phyloP scores from a whole-genome alignment of 2,888 invertebrate species.

The Caenorhabditis doughertyi region DNA sequence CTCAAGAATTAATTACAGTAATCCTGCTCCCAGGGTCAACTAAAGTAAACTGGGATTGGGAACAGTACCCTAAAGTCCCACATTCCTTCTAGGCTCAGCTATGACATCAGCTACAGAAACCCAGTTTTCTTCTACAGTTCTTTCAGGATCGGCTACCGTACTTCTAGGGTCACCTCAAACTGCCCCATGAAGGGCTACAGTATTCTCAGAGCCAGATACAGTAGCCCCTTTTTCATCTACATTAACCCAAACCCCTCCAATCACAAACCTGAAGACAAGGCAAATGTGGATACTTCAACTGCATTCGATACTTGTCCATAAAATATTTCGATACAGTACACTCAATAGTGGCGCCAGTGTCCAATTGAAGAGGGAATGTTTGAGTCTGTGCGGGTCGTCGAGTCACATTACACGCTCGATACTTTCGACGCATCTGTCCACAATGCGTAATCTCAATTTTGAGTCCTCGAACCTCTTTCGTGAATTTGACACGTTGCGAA shows the following conservation, averaged over 20 bases:
- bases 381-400: slow-evolving; percentile 99
- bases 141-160: no score
- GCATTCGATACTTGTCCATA: slow-evolving; percentile 93
- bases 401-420: slow-evolving; percentile 99
- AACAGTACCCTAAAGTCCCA: no score
- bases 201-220: no score
- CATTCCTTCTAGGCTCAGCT: no score
- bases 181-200: no score
- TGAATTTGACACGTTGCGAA: slow-evolving; percentile 93
- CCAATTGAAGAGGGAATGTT: slow-evolving; percentile 98
- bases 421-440: slow-evolving; percentile 98
- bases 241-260: neutral
- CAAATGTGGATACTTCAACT: slow-evolving; percentile 89
- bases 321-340: slow-evolving; percentile 99
- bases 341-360: slow-evolving; percentile 96
- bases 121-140: no score
- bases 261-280: slow-evolving; percentile 92
- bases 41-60: no score
- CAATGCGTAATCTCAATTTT: slow-evolving; percentile 99
- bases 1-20: no score
- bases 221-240: no score
- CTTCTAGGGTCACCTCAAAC: no score
- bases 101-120: no score
- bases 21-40: no score
- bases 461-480: slow-evolving; percentile 99